These are phyloP conservation scores for Bambusicola thoracicus DNA, from an alignment of 2,113 vertebrate species.

Conservation along the genomic window DNA sequence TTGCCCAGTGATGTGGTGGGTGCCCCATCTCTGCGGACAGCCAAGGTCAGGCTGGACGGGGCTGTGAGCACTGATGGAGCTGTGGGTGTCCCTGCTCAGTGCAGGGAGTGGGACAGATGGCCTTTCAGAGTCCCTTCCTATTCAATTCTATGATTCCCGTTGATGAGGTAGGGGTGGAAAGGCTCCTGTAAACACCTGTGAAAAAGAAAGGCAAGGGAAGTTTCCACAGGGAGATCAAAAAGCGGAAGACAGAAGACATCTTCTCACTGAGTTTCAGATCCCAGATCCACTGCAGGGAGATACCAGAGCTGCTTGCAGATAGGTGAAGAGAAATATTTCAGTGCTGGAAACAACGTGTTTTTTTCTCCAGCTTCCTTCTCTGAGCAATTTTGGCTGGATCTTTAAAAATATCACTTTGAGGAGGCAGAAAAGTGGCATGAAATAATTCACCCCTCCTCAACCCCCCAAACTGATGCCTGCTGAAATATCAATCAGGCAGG, in stretches of 20 bases:
- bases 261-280: neutral
- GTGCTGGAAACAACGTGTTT: conserved; percentile 48
- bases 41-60: no score
- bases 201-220: neutral
- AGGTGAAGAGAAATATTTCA: conserved; percentile 45
- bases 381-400: conserved; percentile 27
- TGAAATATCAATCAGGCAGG: conserved; percentile 23
- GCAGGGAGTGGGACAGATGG: neutral
- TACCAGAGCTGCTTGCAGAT: neutral
- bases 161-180: neutral
- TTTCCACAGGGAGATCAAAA: neutral
- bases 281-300: neutral
- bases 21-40: no score
- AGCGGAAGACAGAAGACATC: neutral
- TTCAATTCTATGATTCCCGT: neutral
- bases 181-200: neutral
- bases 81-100: no score
- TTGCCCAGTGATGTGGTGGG: no score
- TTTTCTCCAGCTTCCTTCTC: conserved; percentile 48
- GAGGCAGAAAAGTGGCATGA: conserved; percentile 44
- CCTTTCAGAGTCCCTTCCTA: neutral
- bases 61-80: no score
- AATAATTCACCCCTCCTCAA: neutral
- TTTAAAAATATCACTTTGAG: conserved; percentile 52
- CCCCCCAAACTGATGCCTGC: neutral